These are phyloP conservation scores for Chorisops tibialis DNA, from an alignment of 2,888 invertebrate species.

Conservation along the genomic window DNA sequence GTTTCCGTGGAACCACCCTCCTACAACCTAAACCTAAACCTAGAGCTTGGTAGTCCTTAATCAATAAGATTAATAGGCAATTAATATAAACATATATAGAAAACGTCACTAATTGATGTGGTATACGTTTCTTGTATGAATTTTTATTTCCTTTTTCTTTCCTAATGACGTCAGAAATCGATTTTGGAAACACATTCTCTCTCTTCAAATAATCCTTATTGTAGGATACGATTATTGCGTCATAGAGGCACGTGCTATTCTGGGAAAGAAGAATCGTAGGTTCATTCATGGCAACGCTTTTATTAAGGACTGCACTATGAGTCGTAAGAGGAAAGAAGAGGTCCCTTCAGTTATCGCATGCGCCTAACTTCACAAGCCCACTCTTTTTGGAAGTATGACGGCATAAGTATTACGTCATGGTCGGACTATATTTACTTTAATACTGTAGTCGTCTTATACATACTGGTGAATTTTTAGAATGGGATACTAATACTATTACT, in stretches of 20 bases:
- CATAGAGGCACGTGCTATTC: slow-evolving; percentile 30
- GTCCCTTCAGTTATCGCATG: not conserved
- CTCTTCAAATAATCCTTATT: not conserved
- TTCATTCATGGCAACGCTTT: slow-evolving; percentile 27
- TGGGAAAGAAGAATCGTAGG: slow-evolving; percentile 19
- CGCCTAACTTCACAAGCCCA: not conserved
- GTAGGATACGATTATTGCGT: slow-evolving; percentile 32
- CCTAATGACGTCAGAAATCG: slow-evolving; percentile 24
- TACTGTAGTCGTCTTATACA: too few species aligned
- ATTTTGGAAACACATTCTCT: slow-evolving; percentile 12
- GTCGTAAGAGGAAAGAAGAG: not conserved
- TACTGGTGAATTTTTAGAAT: too few species aligned
- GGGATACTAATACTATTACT: too few species aligned
- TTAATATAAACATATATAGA: too few species aligned
- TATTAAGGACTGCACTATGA: slow-evolving; percentile 3
- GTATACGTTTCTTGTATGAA: too few species aligned
- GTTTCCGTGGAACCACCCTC: too few species aligned
- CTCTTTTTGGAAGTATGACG: not conserved
- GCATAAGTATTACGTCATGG: slow-evolving; percentile 9
- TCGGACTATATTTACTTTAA: not conserved
- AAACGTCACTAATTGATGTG: too few species aligned
- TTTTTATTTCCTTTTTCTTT: too few species aligned
- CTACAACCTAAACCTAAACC: too few species aligned
- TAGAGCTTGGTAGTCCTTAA: too few species aligned
- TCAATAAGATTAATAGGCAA: too few species aligned